Evolutionary conservation across 2,113 vertebrate species (phyloP), one percentile per base, ranked within the genome.

Genomic region (Tautogolabrus adspersus): DNA sequence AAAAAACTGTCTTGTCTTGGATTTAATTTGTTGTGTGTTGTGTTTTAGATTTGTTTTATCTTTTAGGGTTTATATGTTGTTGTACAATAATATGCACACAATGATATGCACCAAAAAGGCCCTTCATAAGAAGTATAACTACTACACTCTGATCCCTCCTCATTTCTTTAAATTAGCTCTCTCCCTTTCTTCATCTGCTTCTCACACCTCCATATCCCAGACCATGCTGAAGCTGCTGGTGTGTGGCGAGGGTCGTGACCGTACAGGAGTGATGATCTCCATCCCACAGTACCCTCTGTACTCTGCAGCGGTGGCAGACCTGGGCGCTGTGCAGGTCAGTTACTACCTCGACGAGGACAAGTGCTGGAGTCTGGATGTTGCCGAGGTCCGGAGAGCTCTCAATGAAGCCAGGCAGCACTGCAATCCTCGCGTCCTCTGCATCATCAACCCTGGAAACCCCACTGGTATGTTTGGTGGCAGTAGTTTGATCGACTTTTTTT

Each of bases 261-360:
- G 96, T 5, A 96, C 96, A 0, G 97, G 97, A 0, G 95, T 97
- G 44, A 93, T 98, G 93, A 96, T 98, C 84, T 95, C 97, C 26
- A 96, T 97, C 81, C 97, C 97, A 0, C 97, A 98, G 94, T 98
- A 98, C 87, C 97, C 97, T 0, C 95, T 98, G 11, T 98, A 98
- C 92, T 98, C 97, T 0, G 97, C 97, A 0, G 92, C 95, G 0
- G 70, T 98, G 82, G 92, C 96, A 0, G 97, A 98, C 64, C 91
- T 97, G 59, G 83, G 66, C 0, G 96, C 95, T 0, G 94, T 95
- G 54, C 97, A 97, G 90, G 79, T 98, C 73, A 93, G 83, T 68
- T 98, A 98, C 87, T 97, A 95, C 91, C 91, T 98, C 89, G 95
- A 96, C 0, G 97, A 98, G 88, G 96, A 96, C 0, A 90, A 82